phyloP scores from a whole-genome alignment of 2,888 invertebrate species.

The Andricus quercusramuli region DNA sequence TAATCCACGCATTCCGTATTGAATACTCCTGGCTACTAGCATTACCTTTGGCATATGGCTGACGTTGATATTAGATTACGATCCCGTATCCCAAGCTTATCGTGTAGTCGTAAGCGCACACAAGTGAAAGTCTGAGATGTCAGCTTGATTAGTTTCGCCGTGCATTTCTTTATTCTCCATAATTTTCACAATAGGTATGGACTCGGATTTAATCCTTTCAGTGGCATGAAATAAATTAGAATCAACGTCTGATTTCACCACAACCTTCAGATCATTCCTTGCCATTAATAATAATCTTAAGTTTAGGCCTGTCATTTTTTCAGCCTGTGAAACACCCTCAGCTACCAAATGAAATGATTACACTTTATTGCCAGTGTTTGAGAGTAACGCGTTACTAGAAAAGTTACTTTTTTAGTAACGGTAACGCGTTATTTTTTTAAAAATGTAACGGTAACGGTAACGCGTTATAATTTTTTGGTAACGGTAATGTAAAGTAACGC shows the following conservation, averaged over 20 bases:
- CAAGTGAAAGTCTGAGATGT: slow-evolving; percentile 49
- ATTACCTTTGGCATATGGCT: slow-evolving; percentile 40
- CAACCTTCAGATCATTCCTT: slow-evolving; percentile 4
- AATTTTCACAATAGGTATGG: slow-evolving; percentile 40
- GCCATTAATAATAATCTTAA: slow-evolving; percentile 33
- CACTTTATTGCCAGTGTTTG: not conserved
- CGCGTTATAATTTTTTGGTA: too few relatives aligned
- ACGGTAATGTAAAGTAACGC: too few relatives aligned
- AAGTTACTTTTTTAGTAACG: too few relatives aligned
- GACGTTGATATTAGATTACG: slow-evolving; percentile 62
- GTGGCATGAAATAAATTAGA: slow-evolving; percentile 27
- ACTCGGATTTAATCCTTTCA: slow-evolving; percentile 36
- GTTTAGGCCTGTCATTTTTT: slow-evolving; percentile 7
- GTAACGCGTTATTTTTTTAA: accelerated
- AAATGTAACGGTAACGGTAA: too few relatives aligned
- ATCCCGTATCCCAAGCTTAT: slow-evolving; percentile 53
- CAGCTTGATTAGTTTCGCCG: slow-evolving; percentile 50
- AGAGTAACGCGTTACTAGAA: accelerated
- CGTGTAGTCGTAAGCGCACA: slow-evolving; percentile 39
- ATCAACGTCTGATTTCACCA: slow-evolving; percentile 32
- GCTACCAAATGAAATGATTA: not conserved
- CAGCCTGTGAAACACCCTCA: not conserved
- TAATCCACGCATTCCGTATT: slow-evolving; percentile 11
- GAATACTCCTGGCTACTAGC: slow-evolving; percentile 10
- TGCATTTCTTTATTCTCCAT: slow-evolving; percentile 50